Base-by-base conservation (phyloP, 2,113 vertebrate genomes). In the Pseudorhombus dupliciocellatus region DNA sequence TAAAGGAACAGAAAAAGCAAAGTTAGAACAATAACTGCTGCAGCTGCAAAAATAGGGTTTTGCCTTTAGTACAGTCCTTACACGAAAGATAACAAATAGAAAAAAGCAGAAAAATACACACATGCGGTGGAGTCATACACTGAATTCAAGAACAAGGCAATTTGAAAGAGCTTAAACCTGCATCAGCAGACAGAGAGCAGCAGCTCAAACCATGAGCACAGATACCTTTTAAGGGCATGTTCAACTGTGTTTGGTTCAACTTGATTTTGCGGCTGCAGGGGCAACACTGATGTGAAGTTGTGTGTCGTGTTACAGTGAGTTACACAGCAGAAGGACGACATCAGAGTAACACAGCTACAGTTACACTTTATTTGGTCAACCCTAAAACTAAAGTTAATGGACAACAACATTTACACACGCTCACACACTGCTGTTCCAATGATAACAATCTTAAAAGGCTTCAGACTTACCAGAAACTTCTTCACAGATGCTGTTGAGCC, bases 161-260 rank as follows among this genome's bases (percentile, higher is more conserved):
- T 78, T 64, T 81, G 46, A 81, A 70, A 61, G 74, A 81, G 62
- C 74, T 87, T 52, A 84, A 85, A 65, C 71, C 51, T 81, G 66
- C 75, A 71, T 77, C 77, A 62, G 76, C 51, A 84, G 82, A 77
- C 52, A 83, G 87, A 68, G 67, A 70, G 78, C 73, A 80, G 79
- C 71, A 59, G 79, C 75, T 73, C 80, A 51, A 40, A 56, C 77
- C 21, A 57, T 54, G 66, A 77, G 67, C 51, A 63, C n/a, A 59
- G 80, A 84, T 90, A 74, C 93, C 93, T 92, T 93, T 93, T 93
- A 93, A 92, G 93, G 92, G 62, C 76, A 92, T 91, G 84, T 85
- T 89, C 56, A 66, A 76, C 73, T 69, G 77, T 79, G 82, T 83
- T 90, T 75, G 66, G 85, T 59, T 84, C 84, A 69, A 73, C 83